Conservation (phyloP, 2,113 vertebrate species). For the Monarcha castaneiventris region DNA sequence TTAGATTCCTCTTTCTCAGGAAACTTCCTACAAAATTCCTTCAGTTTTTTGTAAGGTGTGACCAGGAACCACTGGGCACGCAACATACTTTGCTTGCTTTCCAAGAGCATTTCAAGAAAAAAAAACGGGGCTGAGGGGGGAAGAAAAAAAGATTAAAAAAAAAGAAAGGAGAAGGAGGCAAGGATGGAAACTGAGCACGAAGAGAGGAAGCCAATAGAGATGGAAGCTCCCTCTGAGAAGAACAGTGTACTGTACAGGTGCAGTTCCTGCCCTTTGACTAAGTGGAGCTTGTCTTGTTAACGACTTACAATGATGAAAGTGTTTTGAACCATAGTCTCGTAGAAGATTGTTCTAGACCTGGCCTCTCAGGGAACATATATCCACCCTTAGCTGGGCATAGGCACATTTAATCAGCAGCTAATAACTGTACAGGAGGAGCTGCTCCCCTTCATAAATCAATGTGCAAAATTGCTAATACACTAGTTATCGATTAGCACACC, state of each 20-base stretch:
- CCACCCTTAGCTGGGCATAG: constrained; percentile 84
- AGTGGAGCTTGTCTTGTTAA: constrained; percentile 89
- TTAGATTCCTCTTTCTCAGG: neutral
- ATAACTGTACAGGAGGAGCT: constrained; percentile 92
- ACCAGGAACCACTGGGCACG: constrained; percentile 24
- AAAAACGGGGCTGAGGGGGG: fast-evolving
- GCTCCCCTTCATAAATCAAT: constrained; percentile 97
- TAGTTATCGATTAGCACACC: constrained; percentile 96
- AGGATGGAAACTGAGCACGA: neutral
- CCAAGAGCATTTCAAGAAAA: constrained; percentile 28
- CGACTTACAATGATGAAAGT: constrained; percentile 88
- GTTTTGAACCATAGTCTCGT: constrained; percentile 84
- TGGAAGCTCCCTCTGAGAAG: constrained; percentile 40
- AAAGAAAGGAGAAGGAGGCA: neutral
- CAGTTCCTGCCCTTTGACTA: constrained; percentile 80
- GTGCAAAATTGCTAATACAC: constrained; percentile 99
- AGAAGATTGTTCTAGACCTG: constrained; percentile 89
- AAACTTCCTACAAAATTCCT: constrained; percentile 48
- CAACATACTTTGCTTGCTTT: constrained; percentile 9
- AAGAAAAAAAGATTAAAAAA: no score
- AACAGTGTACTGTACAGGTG: constrained; percentile 71
- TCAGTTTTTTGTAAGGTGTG: constrained; percentile 29
- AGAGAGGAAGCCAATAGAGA: constrained; percentile 30
- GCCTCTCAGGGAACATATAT: constrained; percentile 92
- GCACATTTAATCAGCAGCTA: constrained; percentile 97